A percentile compares a stretch with the other conserved stretches of the same genome.
Conservation (phyloP, 2,113 vertebrate species). For the Coryphaenoides rupestris region DNA sequence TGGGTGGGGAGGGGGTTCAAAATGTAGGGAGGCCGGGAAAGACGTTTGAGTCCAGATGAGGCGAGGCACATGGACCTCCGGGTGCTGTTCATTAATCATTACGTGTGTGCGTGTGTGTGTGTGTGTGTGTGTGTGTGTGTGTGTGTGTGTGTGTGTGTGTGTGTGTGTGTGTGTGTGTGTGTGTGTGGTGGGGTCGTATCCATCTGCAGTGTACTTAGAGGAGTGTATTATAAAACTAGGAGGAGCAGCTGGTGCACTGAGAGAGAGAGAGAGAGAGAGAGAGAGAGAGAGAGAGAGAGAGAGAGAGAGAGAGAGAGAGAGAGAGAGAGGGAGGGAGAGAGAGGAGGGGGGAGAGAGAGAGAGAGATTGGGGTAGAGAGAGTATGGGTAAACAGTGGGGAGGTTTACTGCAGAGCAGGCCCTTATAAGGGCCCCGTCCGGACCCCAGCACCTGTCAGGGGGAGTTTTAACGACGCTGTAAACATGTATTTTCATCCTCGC, state of each 20-base stretch:
- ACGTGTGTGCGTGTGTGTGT: conserved; percentile 29
- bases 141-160: neutral
- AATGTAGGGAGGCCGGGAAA: no score
- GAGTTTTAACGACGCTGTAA: conserved; percentile 26
- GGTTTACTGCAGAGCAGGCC: neutral
- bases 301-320: neutral
- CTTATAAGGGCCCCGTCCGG: neutral
- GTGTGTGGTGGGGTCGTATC: conserved; percentile 46
- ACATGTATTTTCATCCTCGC: no score
- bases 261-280: conserved; percentile 35
- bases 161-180: conserved; percentile 1
- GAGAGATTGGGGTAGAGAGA: conserved; percentile 1
- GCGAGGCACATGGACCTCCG: conserved; percentile 55
- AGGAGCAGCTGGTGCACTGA: conserved; percentile 53
- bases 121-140: neutral
- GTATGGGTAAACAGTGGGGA: neutral
- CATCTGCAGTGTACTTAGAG: conserved; percentile 63
- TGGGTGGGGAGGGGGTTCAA: no score
- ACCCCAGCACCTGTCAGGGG: conserved; percentile 74
- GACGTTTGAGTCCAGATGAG: conserved; percentile 48
- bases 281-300: neutral
- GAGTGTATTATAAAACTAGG: conserved; percentile 55
- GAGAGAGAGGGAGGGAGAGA: conserved; percentile 20
- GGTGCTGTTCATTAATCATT: conserved; percentile 72
- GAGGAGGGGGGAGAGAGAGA: conserved; percentile 49